Conservation (phyloP, 1,140 invertebrate species). For the Neomicropteryx cornuta region DNA sequence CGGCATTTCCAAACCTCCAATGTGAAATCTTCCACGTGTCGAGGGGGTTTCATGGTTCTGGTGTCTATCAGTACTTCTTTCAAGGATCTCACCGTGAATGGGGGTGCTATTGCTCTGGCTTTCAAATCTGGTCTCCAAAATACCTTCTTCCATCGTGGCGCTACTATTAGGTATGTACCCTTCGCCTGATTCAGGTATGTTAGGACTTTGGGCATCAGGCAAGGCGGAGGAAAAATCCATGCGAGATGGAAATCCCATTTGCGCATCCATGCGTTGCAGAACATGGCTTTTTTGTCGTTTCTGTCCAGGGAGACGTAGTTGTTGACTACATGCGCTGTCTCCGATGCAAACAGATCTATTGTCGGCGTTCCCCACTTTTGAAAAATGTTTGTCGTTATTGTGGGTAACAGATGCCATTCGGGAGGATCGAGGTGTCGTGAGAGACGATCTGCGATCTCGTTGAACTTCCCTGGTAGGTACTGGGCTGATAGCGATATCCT, state of each 20-base stretch:
- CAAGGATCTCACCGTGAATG: constrained; percentile 11
- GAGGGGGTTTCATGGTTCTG: constrained; percentile 6
- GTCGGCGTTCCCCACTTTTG: constrained; percentile 14
- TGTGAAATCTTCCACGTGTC: constrained; percentile 3
- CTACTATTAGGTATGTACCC: constrained; percentile 11
- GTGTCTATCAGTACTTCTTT: constrained; percentile 12
- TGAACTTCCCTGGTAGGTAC: constrained; percentile 15
- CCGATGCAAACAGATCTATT: constrained; percentile 18
- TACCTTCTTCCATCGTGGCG: constrained; percentile 15
- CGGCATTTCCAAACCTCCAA: constrained; percentile 14
- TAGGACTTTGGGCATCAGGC: constrained; percentile 17
- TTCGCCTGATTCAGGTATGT: constrained; percentile 11
- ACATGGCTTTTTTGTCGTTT: constrained; percentile 13
- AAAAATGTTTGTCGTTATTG: constrained; percentile 5
- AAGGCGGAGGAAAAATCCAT: constrained; percentile 17
- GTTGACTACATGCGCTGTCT: constrained; percentile 11
- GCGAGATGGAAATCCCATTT: constrained; percentile 15
- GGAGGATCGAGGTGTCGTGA: constrained; percentile 9
- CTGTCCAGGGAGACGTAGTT: constrained; percentile 15
- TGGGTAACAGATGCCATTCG: constrained; percentile 14
- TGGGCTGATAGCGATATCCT: constrained; percentile 9
- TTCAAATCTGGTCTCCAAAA: constrained; percentile 17
- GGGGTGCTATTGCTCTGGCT: constrained; percentile 8
- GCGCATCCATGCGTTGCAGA: constrained; percentile 17
- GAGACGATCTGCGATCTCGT: constrained; percentile 14